Evolutionary conservation across 2,113 vertebrate species (phyloP), one percentile per base, ranked within the genome.

Genomic region (Xenopus borealis): DNA sequence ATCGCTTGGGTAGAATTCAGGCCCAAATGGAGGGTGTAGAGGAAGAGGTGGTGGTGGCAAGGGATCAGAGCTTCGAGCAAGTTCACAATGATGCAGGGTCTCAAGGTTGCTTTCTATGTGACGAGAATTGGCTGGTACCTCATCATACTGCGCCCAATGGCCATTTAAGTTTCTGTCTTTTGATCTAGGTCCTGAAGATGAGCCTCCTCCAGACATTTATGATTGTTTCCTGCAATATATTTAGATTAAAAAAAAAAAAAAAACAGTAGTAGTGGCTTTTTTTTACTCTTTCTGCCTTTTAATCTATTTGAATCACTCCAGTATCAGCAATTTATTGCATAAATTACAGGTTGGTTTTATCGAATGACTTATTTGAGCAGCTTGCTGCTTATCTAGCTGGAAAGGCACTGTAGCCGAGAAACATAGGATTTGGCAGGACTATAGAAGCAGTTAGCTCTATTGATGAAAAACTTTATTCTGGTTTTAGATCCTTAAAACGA

Each of bases 21-120:
- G 90, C 0, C 95, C 96, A 12, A 92, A 89, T 0, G 96, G 91
- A 0, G 94, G 87, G 66, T 89, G 84, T 3, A 85, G 79, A 0
- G 95, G 96, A 12, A 97, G 87, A 50, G 95, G 94, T 0, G 96
- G 95, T 4, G 94, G 93, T 0, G 94, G 94, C 19, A 93, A 81
- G 1, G 92, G 87, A 66, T 91, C 88, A 0, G 84, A 62, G 52
- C 92, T 93, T 5, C 80, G 0, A 0, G 92, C 88, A 16, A 87
- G 80, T 19, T 86, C 70, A 20, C 77, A 69, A 40, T 77, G 80
- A 0, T 79, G 76, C 23, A 88, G 85, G 45, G 79, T 82, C 1
- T 80, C 64, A 0, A 88, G 82, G 1, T 81, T 82, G 1, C 70
- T 78, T 3, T 40, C 82, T n/a, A 16, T 62, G 19, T 46, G 53